These are phyloP conservation scores for Lottia scabra DNA, from an alignment of 2,888 invertebrate species.

Conservation along the genomic window DNA sequence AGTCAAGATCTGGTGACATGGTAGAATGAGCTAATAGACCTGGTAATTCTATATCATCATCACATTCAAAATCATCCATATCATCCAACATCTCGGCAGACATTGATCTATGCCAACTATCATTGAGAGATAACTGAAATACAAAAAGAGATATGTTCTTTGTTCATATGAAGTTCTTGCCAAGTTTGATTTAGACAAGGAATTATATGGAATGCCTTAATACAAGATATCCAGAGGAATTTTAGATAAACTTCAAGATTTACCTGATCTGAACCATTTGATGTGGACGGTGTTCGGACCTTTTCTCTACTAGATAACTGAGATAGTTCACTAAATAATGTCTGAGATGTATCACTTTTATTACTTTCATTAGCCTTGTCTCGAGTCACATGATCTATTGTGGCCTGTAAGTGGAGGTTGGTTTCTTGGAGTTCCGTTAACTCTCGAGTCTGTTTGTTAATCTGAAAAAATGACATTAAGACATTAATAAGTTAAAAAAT, in stretches of 20 bases:
- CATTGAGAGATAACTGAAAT: conserved; percentile 25
- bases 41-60: conserved; percentile 42
- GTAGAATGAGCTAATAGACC: conserved; percentile 12
- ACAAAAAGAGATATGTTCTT: background rate
- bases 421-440: conserved; percentile 80
- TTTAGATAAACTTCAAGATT: background rate
- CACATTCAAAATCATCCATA: conserved; percentile 69
- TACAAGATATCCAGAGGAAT: no score
- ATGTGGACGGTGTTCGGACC: conserved; percentile 9
- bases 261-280: conserved; percentile 14
- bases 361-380: conserved; percentile 12
- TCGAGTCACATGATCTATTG: conserved; percentile 75
- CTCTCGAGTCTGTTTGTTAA: conserved; percentile 72
- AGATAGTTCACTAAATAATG: conserved; percentile 88
- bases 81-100: conserved; percentile 51
- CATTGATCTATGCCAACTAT: conserved; percentile 17
- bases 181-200: no score
- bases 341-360: conserved; percentile 71
- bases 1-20: conserved; percentile 14
- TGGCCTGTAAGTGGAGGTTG: conserved; percentile 79
- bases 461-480: conserved; percentile 45
- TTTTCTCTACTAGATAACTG: conserved; percentile 29
- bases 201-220: no score
- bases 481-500: no score
- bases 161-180: conserved; percentile 17